Evolutionary conservation across 2,797 vertebrate species (phyloP).

Genomic region (Cryptoprocta ferox): DNA sequence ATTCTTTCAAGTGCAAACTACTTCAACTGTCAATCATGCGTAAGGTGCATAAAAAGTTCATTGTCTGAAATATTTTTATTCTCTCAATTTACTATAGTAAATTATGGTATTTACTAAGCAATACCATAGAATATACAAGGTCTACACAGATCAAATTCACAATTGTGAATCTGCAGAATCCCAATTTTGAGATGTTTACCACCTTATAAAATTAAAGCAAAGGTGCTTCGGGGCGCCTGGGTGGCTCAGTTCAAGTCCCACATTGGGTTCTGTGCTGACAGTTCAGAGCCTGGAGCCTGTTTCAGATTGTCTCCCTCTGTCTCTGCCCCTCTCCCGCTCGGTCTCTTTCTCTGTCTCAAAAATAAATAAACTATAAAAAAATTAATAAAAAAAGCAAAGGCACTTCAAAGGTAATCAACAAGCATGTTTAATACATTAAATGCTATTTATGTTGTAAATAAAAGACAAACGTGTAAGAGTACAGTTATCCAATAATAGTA

Average conservation of each 20-base stretch:
- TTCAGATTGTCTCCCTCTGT: no score
- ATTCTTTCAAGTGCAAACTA: slow-evolving; percentile 41
- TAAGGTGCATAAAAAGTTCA: background rate
- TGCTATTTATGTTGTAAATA: slow-evolving; percentile 19
- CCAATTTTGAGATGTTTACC: background rate
- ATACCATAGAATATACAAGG: background rate
- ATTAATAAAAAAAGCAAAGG: slow-evolving; percentile 28
- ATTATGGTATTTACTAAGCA: slow-evolving; percentile 13
- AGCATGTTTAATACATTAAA: slow-evolving; percentile 46
- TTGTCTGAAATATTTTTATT: slow-evolving; percentile 16
- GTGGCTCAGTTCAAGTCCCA: no score
- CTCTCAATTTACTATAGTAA: background rate
- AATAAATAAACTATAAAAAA: no score
- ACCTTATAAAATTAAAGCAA: slow-evolving; percentile 24
- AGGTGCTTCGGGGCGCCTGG: background rate
- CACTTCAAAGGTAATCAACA: background rate
- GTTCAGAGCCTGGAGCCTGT: no score
- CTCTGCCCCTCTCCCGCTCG: no score
- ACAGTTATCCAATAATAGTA: background rate
- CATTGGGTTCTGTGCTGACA: no score
- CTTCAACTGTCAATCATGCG: background rate
- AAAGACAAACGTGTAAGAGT: background rate
- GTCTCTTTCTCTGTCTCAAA: no score
- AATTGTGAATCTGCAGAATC: slow-evolving; percentile 1
- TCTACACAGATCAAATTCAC: background rate